Base-by-base conservation (phyloP, 2,888 invertebrate genomes). In the Poecilobothrus nobilitatus region DNA sequence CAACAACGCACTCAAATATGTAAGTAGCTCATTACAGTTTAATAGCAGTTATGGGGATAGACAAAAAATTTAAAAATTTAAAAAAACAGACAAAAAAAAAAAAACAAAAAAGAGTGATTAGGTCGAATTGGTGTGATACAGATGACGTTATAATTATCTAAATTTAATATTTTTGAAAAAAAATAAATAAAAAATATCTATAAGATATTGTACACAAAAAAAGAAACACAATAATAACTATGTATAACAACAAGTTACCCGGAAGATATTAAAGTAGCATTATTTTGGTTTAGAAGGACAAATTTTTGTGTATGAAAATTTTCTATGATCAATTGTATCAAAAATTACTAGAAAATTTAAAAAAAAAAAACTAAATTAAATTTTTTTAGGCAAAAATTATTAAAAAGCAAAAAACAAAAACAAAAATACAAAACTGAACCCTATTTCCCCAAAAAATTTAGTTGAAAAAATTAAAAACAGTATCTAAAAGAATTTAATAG, bases 201-300 rank as follows among this genome's bases (percentile, higher is more conserved):
- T 12, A 53, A 18, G 18, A n/a, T n/a, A n/a, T n/a, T n/a, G 12
- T 18, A 18, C n/a, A 53, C 53, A 53, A 18, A 1, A n/a, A 53
- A 53, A n/a, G 1, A 53, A 53, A 18, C 2, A 53, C 9, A 1
- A 18, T 9, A 53, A 53, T 12, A 53, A 53, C 2, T 27, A 4
- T 27, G 27, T 27, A 27, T 27, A 27, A 41, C 41, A 41, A 9
- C 41, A 6, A 12, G 41, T 41, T 18, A 53, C 53, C 53, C 53
- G 53, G 53, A 53, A 53, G 53, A 53, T 53, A 53, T 53, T 53
- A 53, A 53, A 53, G 53, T 53, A 53, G 18, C 53, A 53, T 53
- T 53, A 53, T 12, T 12, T 37, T 37, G 27, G n/a, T 53, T 53
- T 53, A 18, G 53, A 53, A 53, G 53, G 53, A 53, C 53, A 53